Percentiles rank a stretch among this genome's conserved stretches.
These are phyloP conservation scores for Koerneria pararmatus DNA, from an alignment of 2,888 invertebrate genomes.

Conservation along the genomic window DNA sequence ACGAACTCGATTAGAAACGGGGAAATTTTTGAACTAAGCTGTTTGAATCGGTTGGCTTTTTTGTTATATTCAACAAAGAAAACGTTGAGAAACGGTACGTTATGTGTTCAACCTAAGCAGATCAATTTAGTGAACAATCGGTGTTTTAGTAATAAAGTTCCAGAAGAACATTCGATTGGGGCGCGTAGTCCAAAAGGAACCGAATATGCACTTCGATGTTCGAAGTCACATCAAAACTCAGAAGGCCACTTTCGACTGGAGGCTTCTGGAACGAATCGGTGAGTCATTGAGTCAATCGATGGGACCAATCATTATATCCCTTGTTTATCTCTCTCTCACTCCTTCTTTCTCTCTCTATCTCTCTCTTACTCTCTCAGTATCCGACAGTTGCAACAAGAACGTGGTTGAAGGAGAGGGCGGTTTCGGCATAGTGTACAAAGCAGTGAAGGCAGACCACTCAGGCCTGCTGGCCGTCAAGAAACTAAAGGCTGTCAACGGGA, in stretches of 20 bases:
- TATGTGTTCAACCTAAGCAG: too few species aligned
- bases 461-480: constrained; percentile 94
- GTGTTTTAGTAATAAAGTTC: too few species aligned
- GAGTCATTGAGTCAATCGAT: constrained; percentile 62
- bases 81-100: too few species aligned
- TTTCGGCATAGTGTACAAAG: constrained; percentile 91
- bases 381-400: background rate
- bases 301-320: background rate
- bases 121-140: too few species aligned
- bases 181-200: background rate
- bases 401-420: constrained; percentile 74
- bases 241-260: constrained; percentile 76
- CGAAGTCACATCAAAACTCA: constrained; percentile 14
- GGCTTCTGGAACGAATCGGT: constrained; percentile 76
- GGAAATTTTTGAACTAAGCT: too few species aligned
- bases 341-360: background rate
- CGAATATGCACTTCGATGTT: background rate
- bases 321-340: background rate
- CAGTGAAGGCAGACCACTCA: constrained; percentile 84
- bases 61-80: too few species aligned
- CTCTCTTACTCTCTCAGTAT: background rate
- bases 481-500: constrained; percentile 61
- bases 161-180: constrained; percentile 13
- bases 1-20: too few species aligned
- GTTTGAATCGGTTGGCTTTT: too few species aligned